Percentiles rank a stretch among this genome's conserved stretches.
Evolutionary conservation across 2,797 vertebrate genomes (phyloP).

Genomic region (Xiphophorus birchmanni): DNA sequence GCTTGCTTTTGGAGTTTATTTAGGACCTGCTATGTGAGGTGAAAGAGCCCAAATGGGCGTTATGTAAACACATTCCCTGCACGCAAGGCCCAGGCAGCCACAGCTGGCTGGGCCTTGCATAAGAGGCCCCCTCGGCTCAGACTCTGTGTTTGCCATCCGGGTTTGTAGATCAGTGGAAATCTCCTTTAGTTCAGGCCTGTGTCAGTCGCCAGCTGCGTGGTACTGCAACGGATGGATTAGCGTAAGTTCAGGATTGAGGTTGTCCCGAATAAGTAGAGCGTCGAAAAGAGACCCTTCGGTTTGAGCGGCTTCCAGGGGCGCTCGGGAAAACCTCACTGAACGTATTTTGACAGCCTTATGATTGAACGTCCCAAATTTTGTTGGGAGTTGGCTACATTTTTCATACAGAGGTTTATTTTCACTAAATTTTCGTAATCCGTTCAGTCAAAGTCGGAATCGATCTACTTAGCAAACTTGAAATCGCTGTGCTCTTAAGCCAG

Average conservation of each 20-base stretch:
- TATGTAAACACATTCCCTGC: constrained; percentile 75
- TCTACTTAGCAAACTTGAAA: neutral
- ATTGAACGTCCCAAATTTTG: neutral
- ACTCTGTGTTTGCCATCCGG: constrained; percentile 54
- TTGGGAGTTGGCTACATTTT: neutral
- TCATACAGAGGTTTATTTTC: neutral
- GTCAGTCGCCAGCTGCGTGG: constrained; percentile 62
- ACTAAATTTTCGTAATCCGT: neutral
- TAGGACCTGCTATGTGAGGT: constrained; percentile 43
- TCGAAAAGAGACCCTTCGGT: constrained; percentile 49
- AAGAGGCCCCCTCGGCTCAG: constrained; percentile 68
- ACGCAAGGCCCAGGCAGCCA: constrained; percentile 60
- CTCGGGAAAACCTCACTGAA: constrained; percentile 39
- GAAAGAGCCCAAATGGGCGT: constrained; percentile 55
- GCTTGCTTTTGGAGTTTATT: constrained; percentile 38
- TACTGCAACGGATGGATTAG: constrained; percentile 66
- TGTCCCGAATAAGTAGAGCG: constrained; percentile 69
- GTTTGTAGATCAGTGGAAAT: constrained; percentile 72
- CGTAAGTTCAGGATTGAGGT: constrained; percentile 70
- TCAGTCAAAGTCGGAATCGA: neutral
- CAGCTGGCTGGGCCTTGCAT: constrained; percentile 77
- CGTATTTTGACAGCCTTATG: constrained; percentile 3
- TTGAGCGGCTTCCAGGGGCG: constrained; percentile 47
- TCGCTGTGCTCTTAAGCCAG: neutral
- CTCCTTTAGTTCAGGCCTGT: constrained; percentile 67